Evolutionary conservation across 2,797 vertebrate genomes (phyloP).

Genomic region (Argya squamiceps): DNA sequence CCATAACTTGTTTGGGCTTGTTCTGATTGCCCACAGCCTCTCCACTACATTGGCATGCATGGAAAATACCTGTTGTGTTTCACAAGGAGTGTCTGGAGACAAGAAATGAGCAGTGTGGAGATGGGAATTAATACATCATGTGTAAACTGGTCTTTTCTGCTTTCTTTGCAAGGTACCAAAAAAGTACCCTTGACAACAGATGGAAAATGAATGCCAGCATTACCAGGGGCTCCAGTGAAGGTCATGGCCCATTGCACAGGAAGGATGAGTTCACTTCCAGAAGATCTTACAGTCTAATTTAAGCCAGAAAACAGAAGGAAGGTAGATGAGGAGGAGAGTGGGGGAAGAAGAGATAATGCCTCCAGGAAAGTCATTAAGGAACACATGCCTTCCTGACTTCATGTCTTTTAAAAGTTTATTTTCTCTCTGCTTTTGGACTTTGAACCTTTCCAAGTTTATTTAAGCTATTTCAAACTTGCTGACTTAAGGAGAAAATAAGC

Average conservation of each 20-base stretch:
- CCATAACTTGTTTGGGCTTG: constrained; percentile 43
- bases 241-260: constrained; percentile 48
- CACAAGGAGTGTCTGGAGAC: background rate
- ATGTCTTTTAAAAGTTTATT: constrained; percentile 8
- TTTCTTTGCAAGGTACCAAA: background rate
- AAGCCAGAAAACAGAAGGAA: constrained; percentile 62
- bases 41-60: background rate
- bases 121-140: background rate
- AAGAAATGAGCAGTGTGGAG: background rate
- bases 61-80: background rate
- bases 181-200: constrained; percentile 36
- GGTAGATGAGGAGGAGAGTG: background rate
- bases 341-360: constrained; percentile 6
- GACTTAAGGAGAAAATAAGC: constrained; percentile 40
- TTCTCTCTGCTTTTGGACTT: constrained; percentile 27
- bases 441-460: constrained; percentile 38
- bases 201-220: constrained; percentile 17
- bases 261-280: constrained; percentile 3
- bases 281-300: constrained; percentile 38
- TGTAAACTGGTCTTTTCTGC: background rate
- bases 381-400: background rate
- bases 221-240: background rate
- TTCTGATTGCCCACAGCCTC: background rate
- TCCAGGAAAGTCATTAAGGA: constrained; percentile 59
- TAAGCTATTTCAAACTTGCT: constrained; percentile 49